Percentiles rank a stretch among this genome's conserved stretches.
Conservation (phyloP, 1,140 invertebrate genomes). For the Medauroidea extradentata region DNA sequence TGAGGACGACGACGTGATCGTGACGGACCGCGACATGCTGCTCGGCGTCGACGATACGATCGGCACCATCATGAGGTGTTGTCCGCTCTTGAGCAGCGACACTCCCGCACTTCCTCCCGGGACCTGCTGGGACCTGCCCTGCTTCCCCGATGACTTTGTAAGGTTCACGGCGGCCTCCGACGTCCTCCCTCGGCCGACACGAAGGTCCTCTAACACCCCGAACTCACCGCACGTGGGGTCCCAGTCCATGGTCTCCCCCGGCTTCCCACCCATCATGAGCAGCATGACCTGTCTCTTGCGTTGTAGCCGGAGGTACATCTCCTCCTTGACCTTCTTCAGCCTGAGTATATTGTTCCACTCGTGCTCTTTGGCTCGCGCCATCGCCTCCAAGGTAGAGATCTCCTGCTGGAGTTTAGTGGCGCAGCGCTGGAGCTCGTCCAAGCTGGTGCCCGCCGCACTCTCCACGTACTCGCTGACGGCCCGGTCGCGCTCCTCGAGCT, state of each 20-base stretch:
- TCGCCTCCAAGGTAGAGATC: slow-evolving; percentile 59
- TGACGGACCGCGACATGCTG: neutral
- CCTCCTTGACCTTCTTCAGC: slow-evolving; percentile 76
- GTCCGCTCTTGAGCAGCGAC: slow-evolving; percentile 4
- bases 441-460: slow-evolving; percentile 47
- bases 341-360: slow-evolving; percentile 79
- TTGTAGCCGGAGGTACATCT: slow-evolving; percentile 62
- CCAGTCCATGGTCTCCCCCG: neutral
- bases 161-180: neutral
- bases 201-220: neutral
- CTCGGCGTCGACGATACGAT: slow-evolving; percentile 25
- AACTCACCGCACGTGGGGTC: slow-evolving; percentile 1
- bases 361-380: slow-evolving; percentile 69
- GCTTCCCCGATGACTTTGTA: neutral
- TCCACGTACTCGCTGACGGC: slow-evolving; percentile 57
- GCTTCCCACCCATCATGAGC: slow-evolving; percentile 29
- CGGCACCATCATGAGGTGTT: slow-evolving; percentile 26
- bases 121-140: neutral
- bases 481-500: slow-evolving; percentile 44
- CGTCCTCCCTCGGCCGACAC: neutral
- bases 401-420: slow-evolving; percentile 54
- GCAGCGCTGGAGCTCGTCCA: slow-evolving; percentile 54
- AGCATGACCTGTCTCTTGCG: slow-evolving; percentile 58
- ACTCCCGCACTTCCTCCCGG: neutral
- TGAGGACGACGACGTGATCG: slow-evolving; percentile 5